These are phyloP conservation scores for Drosophila anomalipes DNA, from an alignment of 2,888 invertebrate species.

Conservation along the genomic window DNA sequence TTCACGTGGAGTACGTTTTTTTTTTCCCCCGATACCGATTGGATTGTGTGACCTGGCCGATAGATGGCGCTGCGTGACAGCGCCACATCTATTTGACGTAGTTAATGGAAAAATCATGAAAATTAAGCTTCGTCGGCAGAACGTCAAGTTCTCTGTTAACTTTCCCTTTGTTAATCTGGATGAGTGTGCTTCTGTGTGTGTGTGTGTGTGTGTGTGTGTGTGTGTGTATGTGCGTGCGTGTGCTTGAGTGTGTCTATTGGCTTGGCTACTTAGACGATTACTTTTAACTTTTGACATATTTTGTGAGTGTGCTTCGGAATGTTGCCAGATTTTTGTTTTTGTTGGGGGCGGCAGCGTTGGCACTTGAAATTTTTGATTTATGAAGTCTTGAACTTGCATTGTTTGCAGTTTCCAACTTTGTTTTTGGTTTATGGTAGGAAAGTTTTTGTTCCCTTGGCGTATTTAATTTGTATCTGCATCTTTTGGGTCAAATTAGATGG, in stretches of 20 bases:
- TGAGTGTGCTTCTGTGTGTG: neutral
- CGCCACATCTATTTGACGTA: constrained; percentile 23
- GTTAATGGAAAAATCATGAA: constrained; percentile 67
- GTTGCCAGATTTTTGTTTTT: constrained; percentile 64
- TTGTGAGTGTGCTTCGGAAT: constrained; percentile 54
- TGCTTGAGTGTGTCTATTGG: constrained; percentile 20
- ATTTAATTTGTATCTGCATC: constrained; percentile 19
- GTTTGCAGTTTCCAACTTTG: constrained; percentile 26
- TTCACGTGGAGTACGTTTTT: constrained; percentile 54
- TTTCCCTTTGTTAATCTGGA: constrained; percentile 53
- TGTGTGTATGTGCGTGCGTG: constrained; percentile 1
- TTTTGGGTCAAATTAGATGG: constrained; percentile 27
- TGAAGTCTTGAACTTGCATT: constrained; percentile 48
- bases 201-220: constrained; percentile 6
- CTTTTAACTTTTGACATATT: constrained; percentile 70
- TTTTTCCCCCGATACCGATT: constrained; percentile 26
- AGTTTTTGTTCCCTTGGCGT: constrained; percentile 14
- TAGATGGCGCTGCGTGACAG: constrained; percentile 50
- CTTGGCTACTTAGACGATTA: constrained; percentile 62
- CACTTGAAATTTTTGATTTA: constrained; percentile 56
- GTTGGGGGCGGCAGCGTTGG: constrained; percentile 23
- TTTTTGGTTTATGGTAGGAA: constrained; percentile 11
- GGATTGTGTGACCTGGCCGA: constrained; percentile 28
- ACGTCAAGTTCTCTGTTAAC: constrained; percentile 52
- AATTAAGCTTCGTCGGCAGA: constrained; percentile 49